Percentiles rank a stretch among this genome's conserved stretches.
Evolutionary conservation across 2,113 vertebrate species (phyloP).

Genomic region (Pseudorectes ferrugineus): DNA sequence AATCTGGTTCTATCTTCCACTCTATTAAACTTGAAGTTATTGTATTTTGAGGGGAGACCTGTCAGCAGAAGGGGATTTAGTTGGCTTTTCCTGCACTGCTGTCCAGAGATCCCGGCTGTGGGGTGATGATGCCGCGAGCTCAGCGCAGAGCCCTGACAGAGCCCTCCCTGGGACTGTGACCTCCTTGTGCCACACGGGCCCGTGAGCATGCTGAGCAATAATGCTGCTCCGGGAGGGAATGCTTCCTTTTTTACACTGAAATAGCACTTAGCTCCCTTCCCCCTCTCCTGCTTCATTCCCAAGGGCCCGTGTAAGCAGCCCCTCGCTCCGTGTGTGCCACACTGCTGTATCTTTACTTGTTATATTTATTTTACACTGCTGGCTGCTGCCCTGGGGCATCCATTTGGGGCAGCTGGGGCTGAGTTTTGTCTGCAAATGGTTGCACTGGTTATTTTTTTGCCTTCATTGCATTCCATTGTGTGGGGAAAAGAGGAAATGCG

Average conservation of each 20-base stretch:
- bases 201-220: conserved; percentile 37
- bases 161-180: neutral
- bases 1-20: conserved; percentile 57
- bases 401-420: neutral
- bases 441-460: neutral
- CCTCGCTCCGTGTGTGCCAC: neutral
- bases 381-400: neutral
- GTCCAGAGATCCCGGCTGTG: neutral
- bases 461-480: neutral
- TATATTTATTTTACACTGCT: neutral
- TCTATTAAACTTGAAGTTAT: conserved; percentile 48
- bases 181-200: neutral
- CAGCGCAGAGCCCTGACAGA: conserved; percentile 36
- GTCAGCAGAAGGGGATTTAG: neutral
- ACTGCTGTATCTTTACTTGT: neutral
- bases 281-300: neutral
- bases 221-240: neutral
- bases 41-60: conserved; percentile 29
- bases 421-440: neutral
- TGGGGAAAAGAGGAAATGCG: neutral
- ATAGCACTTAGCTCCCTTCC: neutral
- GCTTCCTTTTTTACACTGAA: conserved; percentile 19
- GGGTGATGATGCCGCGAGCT: conserved; percentile 40
- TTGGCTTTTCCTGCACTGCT: conserved; percentile 1
- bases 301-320: neutral